Evolutionary conservation across 2,888 invertebrate genomes (phyloP).

Genomic region (Apodemia duryi): DNA sequence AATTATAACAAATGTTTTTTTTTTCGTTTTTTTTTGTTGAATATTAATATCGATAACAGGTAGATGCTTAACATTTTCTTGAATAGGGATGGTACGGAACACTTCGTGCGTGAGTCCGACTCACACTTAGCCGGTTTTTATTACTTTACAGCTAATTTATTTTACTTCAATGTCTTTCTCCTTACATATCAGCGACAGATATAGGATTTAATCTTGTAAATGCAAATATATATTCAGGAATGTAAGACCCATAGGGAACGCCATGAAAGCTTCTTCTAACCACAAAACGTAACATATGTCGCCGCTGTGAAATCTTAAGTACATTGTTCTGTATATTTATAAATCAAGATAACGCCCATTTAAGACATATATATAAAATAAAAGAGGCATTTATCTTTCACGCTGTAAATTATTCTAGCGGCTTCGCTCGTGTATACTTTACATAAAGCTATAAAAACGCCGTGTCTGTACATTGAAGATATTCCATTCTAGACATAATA

Average conservation of each 20-base stretch:
- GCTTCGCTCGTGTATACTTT: not conserved
- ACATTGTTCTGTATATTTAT: not conserved
- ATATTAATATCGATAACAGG: too few relatives aligned
- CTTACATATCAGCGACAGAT: not conserved
- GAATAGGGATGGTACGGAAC: too few relatives aligned
- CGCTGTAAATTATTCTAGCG: not conserved
- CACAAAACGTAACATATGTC: slow-evolving; percentile 9
- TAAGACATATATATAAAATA: not conserved
- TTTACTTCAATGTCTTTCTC: not conserved
- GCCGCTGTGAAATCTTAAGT: slow-evolving; percentile 4
- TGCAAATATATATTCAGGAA: slow-evolving; percentile 1
- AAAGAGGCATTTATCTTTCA: not conserved
- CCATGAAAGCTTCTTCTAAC: not conserved
- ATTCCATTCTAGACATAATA: not conserved
- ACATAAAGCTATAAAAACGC: not conserved
- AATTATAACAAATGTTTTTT: too few relatives aligned
- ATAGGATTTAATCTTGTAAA: slow-evolving; percentile 4
- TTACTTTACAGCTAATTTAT: not conserved
- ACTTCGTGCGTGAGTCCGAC: too few relatives aligned
- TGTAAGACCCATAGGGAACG: not conserved
- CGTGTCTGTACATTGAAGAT: not conserved
- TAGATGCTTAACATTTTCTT: too few relatives aligned
- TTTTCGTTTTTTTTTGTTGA: too few relatives aligned
- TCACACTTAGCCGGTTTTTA: too few relatives aligned
- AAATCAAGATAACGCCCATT: not conserved